phyloP scores from a whole-genome alignment of 2,888 invertebrate genomes.

The Ornithoptera priamus region DNA sequence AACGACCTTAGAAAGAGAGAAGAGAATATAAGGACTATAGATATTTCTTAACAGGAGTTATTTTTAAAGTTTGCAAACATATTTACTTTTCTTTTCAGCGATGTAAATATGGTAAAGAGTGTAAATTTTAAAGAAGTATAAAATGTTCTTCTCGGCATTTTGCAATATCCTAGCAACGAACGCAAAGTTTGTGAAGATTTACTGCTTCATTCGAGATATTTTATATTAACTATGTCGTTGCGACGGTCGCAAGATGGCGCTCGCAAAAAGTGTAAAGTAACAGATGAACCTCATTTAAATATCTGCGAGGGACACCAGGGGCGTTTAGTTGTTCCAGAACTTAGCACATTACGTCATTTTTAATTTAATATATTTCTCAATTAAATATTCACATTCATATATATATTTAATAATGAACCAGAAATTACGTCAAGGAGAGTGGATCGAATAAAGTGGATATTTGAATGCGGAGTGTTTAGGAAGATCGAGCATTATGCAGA shows the following conservation, averaged over 20 bases:
- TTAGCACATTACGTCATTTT: background rate
- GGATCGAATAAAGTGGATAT: no score
- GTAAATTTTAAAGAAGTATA: no score
- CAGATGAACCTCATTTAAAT: constrained; percentile 72
- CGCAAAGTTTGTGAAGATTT: constrained; percentile 24
- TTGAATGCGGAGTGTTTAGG: no score
- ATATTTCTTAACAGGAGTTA: no score
- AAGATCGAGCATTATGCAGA: no score
- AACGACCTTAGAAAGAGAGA: no score
- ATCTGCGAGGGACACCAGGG: constrained; percentile 52
- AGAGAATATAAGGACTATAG: no score
- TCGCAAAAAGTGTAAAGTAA: constrained; percentile 56
- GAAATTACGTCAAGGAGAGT: no score
- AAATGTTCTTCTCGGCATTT: background rate
- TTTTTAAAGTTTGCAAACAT: no score
- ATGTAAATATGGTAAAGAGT: no score
- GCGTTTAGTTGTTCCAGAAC: constrained; percentile 31
- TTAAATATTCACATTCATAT: background rate
- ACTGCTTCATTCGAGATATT: background rate
- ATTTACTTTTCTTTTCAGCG: no score
- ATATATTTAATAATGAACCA: background rate
- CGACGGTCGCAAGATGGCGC: constrained; percentile 51
- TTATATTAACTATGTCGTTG: constrained; percentile 32
- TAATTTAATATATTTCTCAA: background rate
- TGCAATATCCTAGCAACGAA: constrained; percentile 4